These are phyloP conservation scores for Branchipolynoe longqiensis DNA, from an alignment of 2,888 invertebrate genomes.

Conservation along the genomic window DNA sequence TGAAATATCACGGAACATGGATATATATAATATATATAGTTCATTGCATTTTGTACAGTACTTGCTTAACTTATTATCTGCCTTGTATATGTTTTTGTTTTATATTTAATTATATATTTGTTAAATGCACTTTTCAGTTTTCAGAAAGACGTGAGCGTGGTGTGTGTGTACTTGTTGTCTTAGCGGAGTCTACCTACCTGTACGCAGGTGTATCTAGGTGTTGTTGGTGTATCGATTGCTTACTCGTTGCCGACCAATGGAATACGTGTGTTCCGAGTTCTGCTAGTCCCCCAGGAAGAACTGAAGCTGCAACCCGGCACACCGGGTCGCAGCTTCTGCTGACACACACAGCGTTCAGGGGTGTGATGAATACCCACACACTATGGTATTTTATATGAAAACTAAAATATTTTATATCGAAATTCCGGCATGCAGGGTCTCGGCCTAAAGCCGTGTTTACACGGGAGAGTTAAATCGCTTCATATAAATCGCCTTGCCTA, in stretches of 20 bases:
- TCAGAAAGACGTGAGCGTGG: not conserved
- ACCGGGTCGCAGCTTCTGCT: too few relatives aligned
- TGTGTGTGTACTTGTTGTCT: not conserved
- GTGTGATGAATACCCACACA: too few relatives aligned
- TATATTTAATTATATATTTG: conserved; percentile 11
- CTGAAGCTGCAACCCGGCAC: too few relatives aligned
- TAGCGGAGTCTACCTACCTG: not conserved
- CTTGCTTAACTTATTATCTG: conserved; percentile 42
- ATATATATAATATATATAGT: not conserved
- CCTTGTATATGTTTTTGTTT: conserved; percentile 20
- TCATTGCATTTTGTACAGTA: conserved; percentile 50
- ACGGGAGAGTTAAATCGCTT: too few relatives aligned
- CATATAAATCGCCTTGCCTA: too few relatives aligned
- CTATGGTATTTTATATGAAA: too few relatives aligned
- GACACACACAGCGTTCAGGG: too few relatives aligned
- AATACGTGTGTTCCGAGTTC: too few relatives aligned
- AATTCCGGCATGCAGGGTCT: too few relatives aligned
- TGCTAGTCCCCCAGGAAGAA: too few relatives aligned
- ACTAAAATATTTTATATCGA: too few relatives aligned
- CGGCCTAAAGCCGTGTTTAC: too few relatives aligned
- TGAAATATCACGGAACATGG: not conserved
- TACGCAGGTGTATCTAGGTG: not conserved
- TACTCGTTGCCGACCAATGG: conserved; percentile 5
- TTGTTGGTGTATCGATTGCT: conserved; percentile 29
- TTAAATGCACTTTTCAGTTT: not conserved